Evolutionary conservation across 1,140 invertebrate species (phyloP).

Genomic region (Telenomus remus): DNA sequence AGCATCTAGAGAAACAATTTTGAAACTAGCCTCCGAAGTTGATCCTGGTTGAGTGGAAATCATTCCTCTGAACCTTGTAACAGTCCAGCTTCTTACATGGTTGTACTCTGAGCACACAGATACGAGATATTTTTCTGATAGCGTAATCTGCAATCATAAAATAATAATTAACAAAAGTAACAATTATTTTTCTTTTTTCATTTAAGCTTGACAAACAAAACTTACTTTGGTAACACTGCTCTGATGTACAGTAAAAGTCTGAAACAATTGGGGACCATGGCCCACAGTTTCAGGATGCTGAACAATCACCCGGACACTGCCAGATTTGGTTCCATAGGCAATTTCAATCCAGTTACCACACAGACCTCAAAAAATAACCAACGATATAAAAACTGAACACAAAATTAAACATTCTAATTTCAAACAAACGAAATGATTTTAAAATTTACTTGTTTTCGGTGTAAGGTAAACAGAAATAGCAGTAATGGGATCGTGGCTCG

Average conservation of each 20-base stretch:
- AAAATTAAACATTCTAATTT: too few species aligned
- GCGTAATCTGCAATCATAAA: slow-evolving; percentile 82
- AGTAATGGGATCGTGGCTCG: slow-evolving; percentile 95
- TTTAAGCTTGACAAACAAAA: slow-evolving; percentile 20
- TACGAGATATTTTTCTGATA: slow-evolving; percentile 97
- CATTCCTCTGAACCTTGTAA: slow-evolving; percentile 96
- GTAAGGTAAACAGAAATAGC: slow-evolving; percentile 99
- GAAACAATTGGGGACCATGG: slow-evolving; percentile 97
- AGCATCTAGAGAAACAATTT: slow-evolving; percentile 93
- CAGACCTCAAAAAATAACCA: slow-evolving; percentile 81
- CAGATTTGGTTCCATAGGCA: slow-evolving; percentile 97
- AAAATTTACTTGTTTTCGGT: slow-evolving; percentile 93
- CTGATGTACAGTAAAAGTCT: slow-evolving; percentile 98
- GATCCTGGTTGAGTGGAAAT: slow-evolving; percentile 98
- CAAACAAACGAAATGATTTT: too few species aligned
- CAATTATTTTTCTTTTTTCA: not conserved
- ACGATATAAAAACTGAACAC: not conserved
- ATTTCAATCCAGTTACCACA: slow-evolving; percentile 99
- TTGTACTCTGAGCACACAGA: slow-evolving; percentile 98
- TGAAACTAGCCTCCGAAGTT: slow-evolving; percentile 96
- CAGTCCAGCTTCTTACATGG: slow-evolving; percentile 97
- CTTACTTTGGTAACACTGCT: slow-evolving; percentile 93
- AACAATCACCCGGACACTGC: slow-evolving; percentile 96
- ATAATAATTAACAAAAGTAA: slow-evolving; percentile 10
- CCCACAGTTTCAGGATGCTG: slow-evolving; percentile 99